Evolutionary conservation across 2,113 vertebrate genomes (phyloP), one percentile per base, ranked within the genome.

Genomic region (Carettochelys insculpta): DNA sequence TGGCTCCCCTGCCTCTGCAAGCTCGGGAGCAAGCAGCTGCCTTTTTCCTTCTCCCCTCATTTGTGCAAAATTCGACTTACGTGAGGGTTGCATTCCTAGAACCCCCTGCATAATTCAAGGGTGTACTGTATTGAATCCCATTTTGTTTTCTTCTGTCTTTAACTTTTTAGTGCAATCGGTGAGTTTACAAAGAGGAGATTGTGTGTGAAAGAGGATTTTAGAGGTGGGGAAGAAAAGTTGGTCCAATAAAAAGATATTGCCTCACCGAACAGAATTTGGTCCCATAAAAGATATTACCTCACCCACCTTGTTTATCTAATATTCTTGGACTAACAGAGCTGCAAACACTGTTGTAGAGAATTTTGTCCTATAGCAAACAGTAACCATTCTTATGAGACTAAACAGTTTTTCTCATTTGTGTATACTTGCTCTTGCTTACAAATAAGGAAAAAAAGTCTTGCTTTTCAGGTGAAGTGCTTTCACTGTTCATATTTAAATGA

Each of bases 71-170:
- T n/a, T n/a, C n/a, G n/a, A n/a, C n/a, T n/a, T n/a, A n/a, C n/a
- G n/a, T n/a, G n/a, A n/a, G n/a, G n/a, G n/a, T n/a, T n/a, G n/a
- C n/a, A n/a, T n/a, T n/a, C n/a, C n/a, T n/a, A n/a, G n/a, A n/a
- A n/a, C n/a, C n/a, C n/a, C n/a, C n/a, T n/a, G n/a, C n/a, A n/a
- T n/a, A n/a, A n/a, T n/a, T n/a, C n/a, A n/a, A n/a, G n/a, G n/a
- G n/a, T n/a, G n/a, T n/a, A n/a, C n/a, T n/a, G n/a, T n/a, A 3
- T 34, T 4, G 4, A 4, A n/a, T 20, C 52, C 6, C 3, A 3
- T n/a, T 22, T n/a, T 48, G 2, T 27, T 76, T 3, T 41, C 5
- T 27, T 1, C 20, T 52, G 9, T 9, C 89, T 93, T 50, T 24
- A 16, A 0, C 77, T 48, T 78, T 8, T 61, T 94, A 34, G 34